Conservation (phyloP, 2,113 vertebrate species). For the Dipodomys stephensi region DNA sequence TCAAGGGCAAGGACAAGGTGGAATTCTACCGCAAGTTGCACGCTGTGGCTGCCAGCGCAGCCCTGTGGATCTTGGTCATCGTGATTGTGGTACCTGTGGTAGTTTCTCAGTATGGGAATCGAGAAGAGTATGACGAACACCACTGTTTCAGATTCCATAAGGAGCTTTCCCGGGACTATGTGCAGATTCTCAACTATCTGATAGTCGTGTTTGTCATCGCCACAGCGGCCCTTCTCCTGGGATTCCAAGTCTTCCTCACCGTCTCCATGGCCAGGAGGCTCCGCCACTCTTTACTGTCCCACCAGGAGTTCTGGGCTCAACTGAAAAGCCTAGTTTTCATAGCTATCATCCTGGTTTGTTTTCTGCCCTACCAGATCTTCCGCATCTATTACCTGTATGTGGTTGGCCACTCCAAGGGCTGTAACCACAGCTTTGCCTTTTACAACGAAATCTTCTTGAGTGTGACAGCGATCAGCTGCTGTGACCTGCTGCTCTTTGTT, state of each 20-base stretch:
- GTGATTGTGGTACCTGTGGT: conserved; percentile 82
- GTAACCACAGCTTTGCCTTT: background rate
- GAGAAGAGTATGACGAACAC: rapidly evolving
- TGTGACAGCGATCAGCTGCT: conserved; percentile 92
- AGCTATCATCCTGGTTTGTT: conserved; percentile 90
- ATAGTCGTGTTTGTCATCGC: conserved; percentile 80
- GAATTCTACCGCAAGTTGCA: conserved; percentile 90
- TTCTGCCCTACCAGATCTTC: conserved; percentile 93
- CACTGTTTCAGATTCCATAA: conserved; percentile 90
- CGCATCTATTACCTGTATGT: conserved; percentile 88
- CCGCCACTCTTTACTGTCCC: conserved; percentile 78
- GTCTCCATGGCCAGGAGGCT: conserved; percentile 83
- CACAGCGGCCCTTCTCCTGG: conserved; percentile 81
- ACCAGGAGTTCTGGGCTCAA: conserved; percentile 94
- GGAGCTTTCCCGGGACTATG: rapidly evolving
- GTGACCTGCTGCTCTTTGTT: conserved; percentile 89
- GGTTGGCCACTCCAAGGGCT: rapidly evolving
- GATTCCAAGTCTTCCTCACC: conserved; percentile 88
- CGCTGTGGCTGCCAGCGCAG: conserved; percentile 84
- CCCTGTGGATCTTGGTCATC: conserved; percentile 88
- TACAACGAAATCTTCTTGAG: conserved; percentile 94
- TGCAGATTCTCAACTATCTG: conserved; percentile 88
- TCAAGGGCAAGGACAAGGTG: conserved; percentile 85
- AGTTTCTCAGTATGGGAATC: conserved; percentile 84
- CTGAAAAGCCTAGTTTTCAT: conserved; percentile 93